phyloP scores from a whole-genome alignment of 2,113 vertebrate species.

The Cisticola juncidis region DNA sequence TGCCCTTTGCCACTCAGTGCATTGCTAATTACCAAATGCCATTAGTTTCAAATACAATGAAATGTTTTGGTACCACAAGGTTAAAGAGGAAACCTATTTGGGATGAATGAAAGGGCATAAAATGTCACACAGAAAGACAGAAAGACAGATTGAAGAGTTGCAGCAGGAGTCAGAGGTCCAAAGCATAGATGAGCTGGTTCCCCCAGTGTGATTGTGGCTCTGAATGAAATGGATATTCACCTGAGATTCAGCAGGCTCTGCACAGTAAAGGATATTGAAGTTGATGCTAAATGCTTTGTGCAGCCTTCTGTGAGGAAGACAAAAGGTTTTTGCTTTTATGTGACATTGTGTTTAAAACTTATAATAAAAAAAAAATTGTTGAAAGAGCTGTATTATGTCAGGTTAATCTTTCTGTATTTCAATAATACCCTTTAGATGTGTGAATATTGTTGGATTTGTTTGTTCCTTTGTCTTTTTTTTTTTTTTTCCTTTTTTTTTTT shows the following conservation, averaged over 20 bases:
- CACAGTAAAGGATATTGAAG: neutral
- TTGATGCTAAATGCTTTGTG: neutral
- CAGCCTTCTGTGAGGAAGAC: neutral
- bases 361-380: neutral
- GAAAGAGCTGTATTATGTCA: neutral
- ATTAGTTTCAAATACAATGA: conserved; percentile 13
- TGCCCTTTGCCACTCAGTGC: conserved; percentile 17
- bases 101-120: conserved; percentile 33
- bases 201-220: neutral
- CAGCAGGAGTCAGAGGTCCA: conserved; percentile 22
- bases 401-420: neutral
- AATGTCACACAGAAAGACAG: neutral
- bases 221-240: neutral
- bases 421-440: neutral
- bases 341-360: neutral
- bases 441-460: neutral
- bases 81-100: conserved; percentile 41
- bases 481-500: neutral
- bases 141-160: conserved; percentile 19
- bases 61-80: conserved; percentile 19
- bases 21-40: neutral
- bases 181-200: neutral
- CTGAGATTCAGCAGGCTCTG: neutral
- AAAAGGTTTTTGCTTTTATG: neutral
- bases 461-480: neutral